A percentile compares a stretch with the other conserved stretches of the same genome.
Conservation (phyloP, 1,140 invertebrate species). For the Wasmannia auropunctata region DNA sequence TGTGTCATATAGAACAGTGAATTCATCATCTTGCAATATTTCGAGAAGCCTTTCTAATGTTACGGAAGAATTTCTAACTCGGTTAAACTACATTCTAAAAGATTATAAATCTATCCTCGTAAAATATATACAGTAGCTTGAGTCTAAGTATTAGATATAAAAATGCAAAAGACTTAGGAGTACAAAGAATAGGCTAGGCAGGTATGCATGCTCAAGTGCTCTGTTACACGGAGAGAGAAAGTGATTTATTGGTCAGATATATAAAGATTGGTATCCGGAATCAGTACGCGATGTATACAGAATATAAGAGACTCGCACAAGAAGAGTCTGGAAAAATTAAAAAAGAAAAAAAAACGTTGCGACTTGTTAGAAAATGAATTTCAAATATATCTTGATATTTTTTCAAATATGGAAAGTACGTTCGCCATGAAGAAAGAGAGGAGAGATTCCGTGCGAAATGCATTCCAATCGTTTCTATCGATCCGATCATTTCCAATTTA, state of each 20-base stretch:
- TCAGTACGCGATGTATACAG: not conserved
- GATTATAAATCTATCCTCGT: not conserved
- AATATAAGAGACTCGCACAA: not conserved
- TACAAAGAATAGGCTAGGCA: conserved; percentile 7
- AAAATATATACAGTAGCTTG: not conserved
- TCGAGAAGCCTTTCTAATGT: not conserved
- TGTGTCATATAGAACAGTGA: not conserved
- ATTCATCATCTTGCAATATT: not conserved
- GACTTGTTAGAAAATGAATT: not conserved
- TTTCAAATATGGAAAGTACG: not conserved
- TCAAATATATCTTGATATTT: conserved; percentile 6
- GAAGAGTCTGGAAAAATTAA: not conserved
- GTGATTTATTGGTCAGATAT: conserved; percentile 33
- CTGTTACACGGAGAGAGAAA: conserved; percentile 27
- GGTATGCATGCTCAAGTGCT: not conserved
- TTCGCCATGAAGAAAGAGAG: not conserved
- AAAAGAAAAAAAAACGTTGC: not conserved
- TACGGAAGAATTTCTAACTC: not conserved
- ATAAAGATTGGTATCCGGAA: not conserved
- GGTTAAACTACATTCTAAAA: not conserved
- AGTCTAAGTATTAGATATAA: not conserved
- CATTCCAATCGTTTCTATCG: not conserved
- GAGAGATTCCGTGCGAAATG: not conserved
- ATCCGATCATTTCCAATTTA: not conserved
- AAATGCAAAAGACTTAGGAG: not conserved